phyloP scores from a whole-genome alignment of 2,113 vertebrate genomes.

The Mugil cephalus region DNA sequence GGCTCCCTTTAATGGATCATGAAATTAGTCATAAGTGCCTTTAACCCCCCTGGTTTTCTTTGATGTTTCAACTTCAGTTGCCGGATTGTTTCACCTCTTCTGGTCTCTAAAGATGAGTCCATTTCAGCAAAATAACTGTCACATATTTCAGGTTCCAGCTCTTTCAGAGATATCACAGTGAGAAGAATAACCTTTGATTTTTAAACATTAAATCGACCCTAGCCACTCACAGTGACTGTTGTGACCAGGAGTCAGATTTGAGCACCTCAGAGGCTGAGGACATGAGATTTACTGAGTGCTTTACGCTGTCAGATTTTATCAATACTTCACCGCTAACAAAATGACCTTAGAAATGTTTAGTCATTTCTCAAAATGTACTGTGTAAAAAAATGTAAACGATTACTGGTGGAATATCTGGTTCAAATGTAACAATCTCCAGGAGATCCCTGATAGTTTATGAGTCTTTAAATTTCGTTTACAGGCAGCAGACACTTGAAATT shows the following conservation, averaged over 20 bases:
- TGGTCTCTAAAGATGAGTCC: neutral
- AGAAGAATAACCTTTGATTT: neutral
- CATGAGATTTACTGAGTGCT: too few relatives aligned
- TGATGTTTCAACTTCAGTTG: neutral
- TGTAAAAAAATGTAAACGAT: conserved; percentile 7
- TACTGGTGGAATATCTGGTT: conserved; percentile 17
- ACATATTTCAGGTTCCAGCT: neutral
- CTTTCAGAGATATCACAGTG: neutral
- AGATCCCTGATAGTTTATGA: conserved; percentile 23
- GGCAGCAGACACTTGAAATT: conserved; percentile 12
- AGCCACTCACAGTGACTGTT: too few relatives aligned
- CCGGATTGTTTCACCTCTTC: neutral
- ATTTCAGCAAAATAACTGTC: neutral
- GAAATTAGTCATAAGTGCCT: neutral
- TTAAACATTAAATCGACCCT: too few relatives aligned
- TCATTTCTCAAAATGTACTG: conserved; percentile 2
- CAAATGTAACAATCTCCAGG: conserved; percentile 10
- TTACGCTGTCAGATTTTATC: conserved; percentile 18
- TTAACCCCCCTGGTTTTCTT: neutral
- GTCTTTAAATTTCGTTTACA: conserved; percentile 48
- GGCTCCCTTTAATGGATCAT: neutral
- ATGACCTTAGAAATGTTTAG: neutral
- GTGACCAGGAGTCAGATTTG: neutral
- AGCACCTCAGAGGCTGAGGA: neutral
- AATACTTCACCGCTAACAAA: neutral